These are phyloP conservation scores for Siniperca obscura DNA, from an alignment of 2,797 vertebrate genomes.

Conservation along the genomic window DNA sequence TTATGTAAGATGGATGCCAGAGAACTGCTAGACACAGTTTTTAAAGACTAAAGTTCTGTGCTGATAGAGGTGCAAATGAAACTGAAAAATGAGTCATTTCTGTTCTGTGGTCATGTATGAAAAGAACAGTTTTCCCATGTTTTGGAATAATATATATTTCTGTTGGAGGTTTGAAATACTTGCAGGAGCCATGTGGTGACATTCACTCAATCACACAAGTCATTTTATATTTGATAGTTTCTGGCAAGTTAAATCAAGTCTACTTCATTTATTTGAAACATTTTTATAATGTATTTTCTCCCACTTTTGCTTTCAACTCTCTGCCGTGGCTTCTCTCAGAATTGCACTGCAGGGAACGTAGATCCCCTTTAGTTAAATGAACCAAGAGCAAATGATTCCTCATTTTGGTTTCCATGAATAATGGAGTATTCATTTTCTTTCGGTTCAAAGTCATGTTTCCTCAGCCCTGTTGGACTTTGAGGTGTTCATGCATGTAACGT, in stretches of 20 bases:
- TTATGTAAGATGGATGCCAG: background rate
- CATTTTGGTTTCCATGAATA: constrained; percentile 68
- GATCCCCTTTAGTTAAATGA: constrained; percentile 57
- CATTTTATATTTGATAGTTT: constrained; percentile 23
- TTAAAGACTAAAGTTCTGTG: background rate
- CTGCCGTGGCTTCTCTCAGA: constrained; percentile 15
- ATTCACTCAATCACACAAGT: constrained; percentile 10
- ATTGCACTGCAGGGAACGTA: constrained; percentile 28
- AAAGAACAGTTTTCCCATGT: background rate
- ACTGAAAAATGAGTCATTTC: rapidly evolving
- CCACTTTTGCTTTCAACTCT: constrained; percentile 31
- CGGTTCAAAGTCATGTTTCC: constrained; percentile 61
- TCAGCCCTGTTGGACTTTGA: constrained; percentile 58
- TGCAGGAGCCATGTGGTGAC: background rate
- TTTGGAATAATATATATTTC: background rate
- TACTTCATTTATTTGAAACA: constrained; percentile 15
- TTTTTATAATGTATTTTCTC: constrained; percentile 28
- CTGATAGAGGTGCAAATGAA: background rate
- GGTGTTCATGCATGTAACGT: constrained; percentile 45
- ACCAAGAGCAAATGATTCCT: constrained; percentile 66
- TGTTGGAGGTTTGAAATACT: background rate
- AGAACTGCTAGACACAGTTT: background rate
- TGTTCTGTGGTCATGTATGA: background rate
- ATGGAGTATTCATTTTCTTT: constrained; percentile 70
- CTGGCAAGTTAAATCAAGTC: constrained; percentile 35